A percentile compares a stretch with the other conserved stretches of the same genome.
Conservation (phyloP, 2,113 vertebrate species). For the Reinhardtius hippoglossoides region DNA sequence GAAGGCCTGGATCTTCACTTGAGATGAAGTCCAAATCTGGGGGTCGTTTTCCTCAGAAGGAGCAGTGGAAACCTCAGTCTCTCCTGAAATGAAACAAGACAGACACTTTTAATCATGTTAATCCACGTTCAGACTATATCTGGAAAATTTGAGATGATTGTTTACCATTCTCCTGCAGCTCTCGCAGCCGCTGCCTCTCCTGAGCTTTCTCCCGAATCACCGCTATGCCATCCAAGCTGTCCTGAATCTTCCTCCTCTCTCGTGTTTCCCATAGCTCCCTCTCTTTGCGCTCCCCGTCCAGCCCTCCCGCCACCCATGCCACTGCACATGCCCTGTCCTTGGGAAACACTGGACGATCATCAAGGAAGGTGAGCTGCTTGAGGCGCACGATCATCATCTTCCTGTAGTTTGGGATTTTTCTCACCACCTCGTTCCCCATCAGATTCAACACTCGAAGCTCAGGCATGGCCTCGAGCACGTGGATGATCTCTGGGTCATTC, state of each 20-base stretch:
- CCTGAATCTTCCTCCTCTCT: constrained; percentile 88
- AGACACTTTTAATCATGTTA: background rate
- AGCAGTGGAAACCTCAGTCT: background rate
- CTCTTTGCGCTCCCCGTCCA: constrained; percentile 87
- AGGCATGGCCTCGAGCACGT: constrained; percentile 88
- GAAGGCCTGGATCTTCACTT: constrained; percentile 73
- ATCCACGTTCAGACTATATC: background rate
- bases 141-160: background rate
- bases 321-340: constrained; percentile 96
- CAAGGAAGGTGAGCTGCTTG: constrained; percentile 88
- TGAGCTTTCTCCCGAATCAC: constrained; percentile 79
- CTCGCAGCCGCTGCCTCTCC: constrained; percentile 74
- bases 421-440: constrained; percentile 90
- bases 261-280: constrained; percentile 86
- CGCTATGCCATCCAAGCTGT: constrained; percentile 86
- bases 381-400: constrained; percentile 87
- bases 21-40: constrained; percentile 16
- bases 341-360: constrained; percentile 93
- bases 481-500: constrained; percentile 84
- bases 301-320: constrained; percentile 91
- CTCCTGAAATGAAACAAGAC: constrained; percentile 36
- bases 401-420: constrained; percentile 89
- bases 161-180: constrained; percentile 69
- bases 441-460: constrained; percentile 89
- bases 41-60: constrained; percentile 6